Base-by-base conservation (phyloP, 2,113 vertebrate species). In the Crocuta crocuta region DNA sequence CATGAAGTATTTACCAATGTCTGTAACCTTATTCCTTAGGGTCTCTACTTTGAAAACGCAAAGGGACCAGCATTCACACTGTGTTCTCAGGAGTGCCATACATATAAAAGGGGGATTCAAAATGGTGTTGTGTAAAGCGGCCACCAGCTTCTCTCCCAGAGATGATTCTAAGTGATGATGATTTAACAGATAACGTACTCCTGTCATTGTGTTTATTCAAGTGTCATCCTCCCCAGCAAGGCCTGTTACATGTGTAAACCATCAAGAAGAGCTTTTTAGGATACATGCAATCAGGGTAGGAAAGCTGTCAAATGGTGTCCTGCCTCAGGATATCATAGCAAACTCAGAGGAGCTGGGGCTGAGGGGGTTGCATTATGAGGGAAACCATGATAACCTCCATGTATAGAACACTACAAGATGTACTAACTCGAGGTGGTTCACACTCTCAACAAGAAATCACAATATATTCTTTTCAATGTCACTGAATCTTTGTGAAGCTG, bases 111-210 rank as follows among this genome's bases (percentile, higher is more conserved):
- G 45, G 33, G 79, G 85, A 48, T 23, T 65, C 19, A 89, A 43
- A 53, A 83, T 24, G 43, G 48, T 58, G 35, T 12, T 55, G 4
- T 53, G n/a, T 39, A 93, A 95, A 70, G 43, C 19, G 24, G 70
- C n/a, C 48, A n/a, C 24, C 31, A 71, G 24, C 15, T 70, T 21
- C 61, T 68, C 79, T 85, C 26, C 58, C 31, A 53, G 63, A 94
- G 24, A 48, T 63, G 43, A 83, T 26, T 55, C n/a, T 85, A 66
- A 96, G 35, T 66, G n/a, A 74, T 87, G 68, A 70, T 63, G n/a
- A 87, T 31, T 94, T 83, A n/a, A 91, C 80, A 73, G 65, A 83
- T 94, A 80, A 89, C 45, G 48, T 61, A 85, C 17, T 73, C 31
- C 48, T 50, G 35, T 78, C 50, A 88, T 4, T 91, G 55, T 33